Base-by-base conservation (phyloP, 2,797 vertebrate genomes). In the Schizothorax lantsangensis region DNA sequence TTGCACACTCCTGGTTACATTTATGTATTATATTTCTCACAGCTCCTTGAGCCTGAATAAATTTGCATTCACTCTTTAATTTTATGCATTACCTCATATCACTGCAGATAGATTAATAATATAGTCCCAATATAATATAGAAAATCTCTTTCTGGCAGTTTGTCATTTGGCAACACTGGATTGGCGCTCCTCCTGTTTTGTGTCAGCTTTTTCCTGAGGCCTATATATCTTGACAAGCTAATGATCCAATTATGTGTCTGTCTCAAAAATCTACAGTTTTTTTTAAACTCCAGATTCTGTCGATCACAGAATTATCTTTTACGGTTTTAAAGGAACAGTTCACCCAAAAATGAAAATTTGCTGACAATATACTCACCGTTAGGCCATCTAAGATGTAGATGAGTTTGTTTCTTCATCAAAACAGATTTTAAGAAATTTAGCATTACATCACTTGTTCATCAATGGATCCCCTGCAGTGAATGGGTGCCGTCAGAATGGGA, bases 71-170 rank as follows among this genome's bases (percentile, higher is more conserved):
- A 40, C 6, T 40, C 19, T 62, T 84, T 64, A 75, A 64, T 75
- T 75, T 38, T 10, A 62, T 17, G 30, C 6, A 36, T 21, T 52
- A 71, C 21, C 52, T 83, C 49, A 45, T 43, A 36, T 62, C 38
- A 45, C 69, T 59, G 81, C 52, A 23, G 71, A 74, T 49, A 74
- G 38, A 83, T 74, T 83, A 21, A 74, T 30, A 73, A 83, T 62
- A 74, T 45, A 36, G 52, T 74, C 11, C 21, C 33, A 59, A 79
- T 40, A 26, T 79, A 59, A 59, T n/a, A 59, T n/a, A 59, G 52
- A 74, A 26, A 83, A 59, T 30, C 69, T 74, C 21, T 75, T 72
- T 49, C 45, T 84, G 82, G 72, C 72, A 84, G 72, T 75, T 49
- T 84, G 57, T 75, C 72, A 49, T 75, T 49, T 75, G 57, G 72